Base-by-base conservation (phyloP, 2,797 vertebrate genomes). In the Setipinna tenuifilis region DNA sequence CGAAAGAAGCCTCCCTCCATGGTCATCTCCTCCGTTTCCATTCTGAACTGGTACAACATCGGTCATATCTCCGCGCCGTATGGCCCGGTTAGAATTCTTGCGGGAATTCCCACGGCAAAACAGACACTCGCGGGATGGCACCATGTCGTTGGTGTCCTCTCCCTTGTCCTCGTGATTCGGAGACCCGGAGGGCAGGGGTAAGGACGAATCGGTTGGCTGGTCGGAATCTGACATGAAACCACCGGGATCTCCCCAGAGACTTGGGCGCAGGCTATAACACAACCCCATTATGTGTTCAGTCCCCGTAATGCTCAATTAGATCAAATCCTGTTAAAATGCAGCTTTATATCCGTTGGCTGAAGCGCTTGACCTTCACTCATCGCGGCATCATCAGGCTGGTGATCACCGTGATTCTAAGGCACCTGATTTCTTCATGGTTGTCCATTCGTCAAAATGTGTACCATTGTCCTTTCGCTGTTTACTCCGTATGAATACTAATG, bases 261-360 rank as follows among this genome's bases (percentile, higher is more conserved):
- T 93, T 89, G 95, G 95, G 87, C 95, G 94, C 88, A 96, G 91
- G 83, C 95, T 96, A 90, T 95, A 95, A 91, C 96, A 96, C 89
- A 96, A 92, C 89, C 96, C 96, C 96, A 96, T 96, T 87, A 86
- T 91, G 88, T 83, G 46, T 92, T 86, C 28, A 31, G 61, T 81
- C 28, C 81, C 75, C 19, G 54, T 58, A 57, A 54, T n/a, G 54
- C 82, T 23, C 23, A 57, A 75, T 41, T 14, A 75, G 58, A 1
- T 19, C 21, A 61, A 82, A 82, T 61, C 71, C 1, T 46, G 16
- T 83, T 23, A 78, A 78, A 78, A 78, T 19, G 9, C 35, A 78
- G 65, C 71, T 78, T 35, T 23, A 46, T 57, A 95, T 91, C 82
- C 94, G 95, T 58, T n/a, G 58, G 44, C 17, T 59, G 80, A 58